These are phyloP conservation scores for Montifringilla adamsi DNA, from an alignment of 2,113 vertebrate genomes.

Conservation along the genomic window DNA sequence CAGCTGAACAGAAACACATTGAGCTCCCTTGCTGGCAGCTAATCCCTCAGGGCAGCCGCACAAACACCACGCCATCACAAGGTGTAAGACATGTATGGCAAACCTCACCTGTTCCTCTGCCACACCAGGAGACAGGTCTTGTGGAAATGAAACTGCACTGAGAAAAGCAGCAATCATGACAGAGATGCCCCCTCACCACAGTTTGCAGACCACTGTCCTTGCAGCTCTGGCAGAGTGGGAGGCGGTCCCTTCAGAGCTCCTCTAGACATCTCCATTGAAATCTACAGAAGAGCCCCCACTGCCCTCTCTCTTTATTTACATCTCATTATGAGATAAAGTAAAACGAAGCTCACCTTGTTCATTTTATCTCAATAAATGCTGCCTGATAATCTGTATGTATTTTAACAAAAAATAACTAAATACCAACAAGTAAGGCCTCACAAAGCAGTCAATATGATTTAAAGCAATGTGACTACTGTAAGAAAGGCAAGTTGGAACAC, in stretches of 20 bases:
- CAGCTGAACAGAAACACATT: not conserved
- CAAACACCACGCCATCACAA: not conserved
- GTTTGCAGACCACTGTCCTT: not conserved
- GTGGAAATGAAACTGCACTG: not conserved
- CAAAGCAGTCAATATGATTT: not conserved
- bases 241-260: not conserved
- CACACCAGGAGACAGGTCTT: not conserved
- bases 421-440: not conserved
- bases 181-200: not conserved
- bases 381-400: not conserved
- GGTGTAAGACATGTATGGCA: fast-evolving
- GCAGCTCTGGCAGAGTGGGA: not conserved
- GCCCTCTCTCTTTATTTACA: not conserved
- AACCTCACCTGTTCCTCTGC: not conserved
- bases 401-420: not conserved
- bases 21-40: not conserved
- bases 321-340: not conserved
- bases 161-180: not conserved
- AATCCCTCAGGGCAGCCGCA: not conserved
- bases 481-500: not conserved
- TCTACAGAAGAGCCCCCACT: not conserved
- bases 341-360: not conserved
- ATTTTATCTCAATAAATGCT: not conserved
- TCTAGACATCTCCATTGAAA: not conserved
- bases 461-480: not conserved